A percentile compares a stretch with the other conserved stretches of the same genome.
phyloP scores from a whole-genome alignment of 1,140 invertebrate genomes.

The Holotrichia oblita region DNA sequence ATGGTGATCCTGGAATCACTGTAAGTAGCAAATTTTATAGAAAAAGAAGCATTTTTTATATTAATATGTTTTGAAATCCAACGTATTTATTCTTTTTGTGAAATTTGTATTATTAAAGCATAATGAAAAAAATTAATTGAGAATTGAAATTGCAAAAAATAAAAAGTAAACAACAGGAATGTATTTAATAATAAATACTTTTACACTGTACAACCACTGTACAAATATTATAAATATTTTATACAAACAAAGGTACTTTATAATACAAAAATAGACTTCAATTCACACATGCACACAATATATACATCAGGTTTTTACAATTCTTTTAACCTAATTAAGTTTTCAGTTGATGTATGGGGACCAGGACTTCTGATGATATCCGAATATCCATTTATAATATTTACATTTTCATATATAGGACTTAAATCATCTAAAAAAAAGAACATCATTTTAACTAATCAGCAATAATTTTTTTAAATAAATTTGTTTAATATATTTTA shows the following conservation, averaged over 20 bases:
- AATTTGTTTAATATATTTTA: not conserved
- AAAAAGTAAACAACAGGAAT: no score
- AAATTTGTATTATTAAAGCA: no score
- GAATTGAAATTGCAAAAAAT: no score
- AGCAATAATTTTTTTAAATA: not conserved
- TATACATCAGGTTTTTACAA: not conserved
- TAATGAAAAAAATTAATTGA: no score
- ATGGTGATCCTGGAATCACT: no score
- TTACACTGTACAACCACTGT: not conserved
- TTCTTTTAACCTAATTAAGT: conserved; percentile 23
- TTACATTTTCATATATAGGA: conserved; percentile 39
- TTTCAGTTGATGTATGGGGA: conserved; percentile 6
- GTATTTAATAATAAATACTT: conserved; percentile 26
- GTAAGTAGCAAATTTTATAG: no score
- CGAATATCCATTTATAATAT: not conserved
- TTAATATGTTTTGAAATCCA: no score
- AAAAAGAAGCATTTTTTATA: no score
- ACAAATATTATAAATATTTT: conserved; percentile 27
- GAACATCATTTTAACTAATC: not conserved
- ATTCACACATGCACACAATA: not conserved
- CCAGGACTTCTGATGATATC: not conserved
- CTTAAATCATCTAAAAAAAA: not conserved
- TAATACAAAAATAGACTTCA: conserved; percentile 9
- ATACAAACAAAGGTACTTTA: not conserved
- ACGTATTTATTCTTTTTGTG: no score